Evolutionary conservation across 2,113 vertebrate genomes (phyloP), one percentile per base, ranked within the genome.

Genomic region (Butorides virescens): DNA sequence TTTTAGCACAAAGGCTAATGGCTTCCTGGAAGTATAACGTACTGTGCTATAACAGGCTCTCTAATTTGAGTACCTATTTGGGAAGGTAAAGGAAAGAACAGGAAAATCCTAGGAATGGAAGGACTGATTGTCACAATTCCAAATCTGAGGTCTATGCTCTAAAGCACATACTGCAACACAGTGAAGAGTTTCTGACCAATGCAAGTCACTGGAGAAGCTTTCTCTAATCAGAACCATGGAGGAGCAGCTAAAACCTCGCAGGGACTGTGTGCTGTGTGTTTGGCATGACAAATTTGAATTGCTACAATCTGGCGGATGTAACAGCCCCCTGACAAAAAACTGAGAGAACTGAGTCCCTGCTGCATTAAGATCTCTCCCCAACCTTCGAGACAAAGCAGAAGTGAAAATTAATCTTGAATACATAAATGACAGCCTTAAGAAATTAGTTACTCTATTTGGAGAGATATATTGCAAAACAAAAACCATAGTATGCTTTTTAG

Each of bases 11-110:
- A 72, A 88, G 30, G 10, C 7, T 66, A 55, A 65, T 1, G 5
- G 4, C 10, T 74, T 75, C 62, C 71, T 63, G 9, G 14, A 89
- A 81, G 15, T 13, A 15, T 18, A 58, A 52, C 10, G 17, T 10
- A 17, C 27, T 21, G 15, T 0, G 2, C 6, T 42, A 3, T 22
- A 82, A 19, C 0, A 82, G 17, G 10, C n/a, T 27, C 29, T 50
- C 18, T 52, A 13, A 72, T 73, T 59, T 46, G 13, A 66, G 23
- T 62, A n/a, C 46, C 37, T 76, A 3, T 55, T 78, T 71, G 11
- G 16, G 49, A 70, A 80, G n/a, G 22, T 34, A 65, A 58, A 84
- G 3, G 7, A 11, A 87, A 77, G 46, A 72, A 63, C 17, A 65
- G 11, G 30, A 61, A 91, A 44, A 83, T 39, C 36, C 47, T 52